Evolutionary conservation across 1,140 invertebrate species (phyloP), one percentile per base, ranked within the genome.

Genomic region (Drosophila parabipectinata): DNA sequence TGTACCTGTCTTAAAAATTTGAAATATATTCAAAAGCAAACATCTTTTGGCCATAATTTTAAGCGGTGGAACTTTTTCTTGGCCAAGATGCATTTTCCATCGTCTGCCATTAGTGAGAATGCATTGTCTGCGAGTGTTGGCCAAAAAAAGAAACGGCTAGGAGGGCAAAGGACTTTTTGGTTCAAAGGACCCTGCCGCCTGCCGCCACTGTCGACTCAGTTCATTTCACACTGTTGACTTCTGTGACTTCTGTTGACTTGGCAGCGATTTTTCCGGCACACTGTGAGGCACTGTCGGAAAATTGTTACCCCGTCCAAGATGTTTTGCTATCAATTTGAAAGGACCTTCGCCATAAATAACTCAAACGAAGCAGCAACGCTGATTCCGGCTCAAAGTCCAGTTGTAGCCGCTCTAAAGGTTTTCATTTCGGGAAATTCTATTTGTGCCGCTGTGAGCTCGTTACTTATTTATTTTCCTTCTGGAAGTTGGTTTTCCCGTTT

Each of bases 291-390:
- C 47, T 28, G 47, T 34, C 28, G 8, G 21, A 0, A 45, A 54
- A 32, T 48, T 68, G 14, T 37, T 41, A 56, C 9, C 24, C 10
- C 21, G 32, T 12, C 14, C 32, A 30, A 32, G 48, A n/a, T 48
- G 51, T 56, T 68, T 69, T 48, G 52, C 41, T 57, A 68, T 69
- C 66, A 69, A 69, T 69, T 68, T 68, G 41, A 69, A 68, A 69
- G 66, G 66, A 69, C 66, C 39, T 44, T 39, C 34, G 66, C 63
- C 63, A 69, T 69, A 69, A 69, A 68, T 69, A 56, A 68, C 52
- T 68, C 63, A 68, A 68, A 68, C 63, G 50, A 69, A 47, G 60
- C 47, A 32, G 34, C 47, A 18, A 34, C 41, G 32, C n/a, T 54
- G 52, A 58, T 58, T 62, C 53, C 24, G 18, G 14, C 60, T 57